These are phyloP conservation scores for Diabrotica balteata DNA, from an alignment of 2,888 invertebrate genomes.

Conservation along the genomic window DNA sequence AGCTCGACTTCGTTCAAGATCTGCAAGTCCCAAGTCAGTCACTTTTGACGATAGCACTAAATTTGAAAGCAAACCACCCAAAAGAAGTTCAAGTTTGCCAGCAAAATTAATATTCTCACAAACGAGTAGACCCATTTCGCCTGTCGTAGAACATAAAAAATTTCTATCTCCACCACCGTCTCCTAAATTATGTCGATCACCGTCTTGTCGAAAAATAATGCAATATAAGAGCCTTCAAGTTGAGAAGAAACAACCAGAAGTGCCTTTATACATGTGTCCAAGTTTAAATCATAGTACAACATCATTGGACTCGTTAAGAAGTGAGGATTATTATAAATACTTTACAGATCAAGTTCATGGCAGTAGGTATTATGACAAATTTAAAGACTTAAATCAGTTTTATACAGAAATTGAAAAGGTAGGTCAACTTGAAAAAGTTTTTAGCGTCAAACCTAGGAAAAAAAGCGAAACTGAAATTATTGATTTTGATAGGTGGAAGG, in stretches of 20 bases:
- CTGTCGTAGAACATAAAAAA: constrained; percentile 41
- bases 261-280: constrained; percentile 44
- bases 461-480: constrained; percentile 80
- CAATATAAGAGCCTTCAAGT: constrained; percentile 38
- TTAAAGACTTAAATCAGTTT: constrained; percentile 84
- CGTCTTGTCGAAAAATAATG: constrained; percentile 50
- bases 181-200: constrained; percentile 46
- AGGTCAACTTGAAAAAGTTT: constrained; percentile 79
- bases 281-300: constrained; percentile 60
- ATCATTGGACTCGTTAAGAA: constrained; percentile 62
- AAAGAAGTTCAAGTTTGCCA: constrained; percentile 63
- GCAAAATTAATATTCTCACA: constrained; percentile 58
- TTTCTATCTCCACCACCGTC: constrained; percentile 38
- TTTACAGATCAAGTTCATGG: constrained; percentile 71
- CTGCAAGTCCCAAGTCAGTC: constrained; percentile 67
- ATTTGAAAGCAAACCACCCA: constrained; percentile 27
- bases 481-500: constrained; percentile 88
- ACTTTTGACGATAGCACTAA: constrained; percentile 59
- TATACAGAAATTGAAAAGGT: constrained; percentile 86
- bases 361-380: constrained; percentile 77
- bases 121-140: constrained; percentile 48
- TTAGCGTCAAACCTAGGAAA: constrained; percentile 76
- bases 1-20: constrained; percentile 60
- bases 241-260: constrained; percentile 34
- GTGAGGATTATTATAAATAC: constrained; percentile 73